phyloP scores from a whole-genome alignment of 23 tunicate genomes.

The Styela clava region DNA sequence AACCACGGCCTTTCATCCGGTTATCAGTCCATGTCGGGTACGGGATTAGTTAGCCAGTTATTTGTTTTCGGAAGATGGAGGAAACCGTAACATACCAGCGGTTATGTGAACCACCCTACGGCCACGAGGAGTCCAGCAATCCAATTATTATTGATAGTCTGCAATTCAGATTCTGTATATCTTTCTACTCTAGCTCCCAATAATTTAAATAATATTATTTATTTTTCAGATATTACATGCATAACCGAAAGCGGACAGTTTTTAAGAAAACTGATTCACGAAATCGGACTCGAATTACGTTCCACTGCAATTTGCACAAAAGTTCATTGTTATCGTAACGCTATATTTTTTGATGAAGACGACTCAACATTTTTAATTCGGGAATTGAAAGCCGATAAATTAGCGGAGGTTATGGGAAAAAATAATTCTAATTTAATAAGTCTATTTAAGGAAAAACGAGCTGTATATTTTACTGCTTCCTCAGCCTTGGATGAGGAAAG shows the following conservation, averaged over 20 bases:
- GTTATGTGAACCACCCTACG: no score
- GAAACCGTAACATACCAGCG: no score
- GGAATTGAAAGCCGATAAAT: neutral
- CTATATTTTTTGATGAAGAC: slow-evolving; percentile 31
- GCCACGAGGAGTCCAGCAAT: no score
- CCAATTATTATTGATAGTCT: no score
- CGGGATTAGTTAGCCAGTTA: no score
- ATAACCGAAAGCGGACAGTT: slow-evolving; percentile 50
- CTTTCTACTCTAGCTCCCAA: no score
- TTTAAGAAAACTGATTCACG: slow-evolving; percentile 56
- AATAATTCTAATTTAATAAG: neutral
- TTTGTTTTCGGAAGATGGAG: no score
- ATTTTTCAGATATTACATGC: slow-evolving; percentile 48
- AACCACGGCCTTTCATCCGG: no score
- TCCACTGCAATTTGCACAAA: slow-evolving; percentile 72
- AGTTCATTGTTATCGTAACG: slow-evolving; percentile 42
- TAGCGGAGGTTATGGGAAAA: neutral
- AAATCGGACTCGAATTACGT: slow-evolving; percentile 41
- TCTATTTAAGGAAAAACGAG: neutral
- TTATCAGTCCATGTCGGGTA: no score
- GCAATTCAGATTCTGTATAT: no score
- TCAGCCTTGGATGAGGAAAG: no score
- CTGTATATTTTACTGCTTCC: neutral
- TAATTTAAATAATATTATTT: neutral
- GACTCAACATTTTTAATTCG: slow-evolving; percentile 28